Evolutionary conservation across 2,797 vertebrate species (phyloP).

Genomic region (Aulostomus chinensis): DNA sequence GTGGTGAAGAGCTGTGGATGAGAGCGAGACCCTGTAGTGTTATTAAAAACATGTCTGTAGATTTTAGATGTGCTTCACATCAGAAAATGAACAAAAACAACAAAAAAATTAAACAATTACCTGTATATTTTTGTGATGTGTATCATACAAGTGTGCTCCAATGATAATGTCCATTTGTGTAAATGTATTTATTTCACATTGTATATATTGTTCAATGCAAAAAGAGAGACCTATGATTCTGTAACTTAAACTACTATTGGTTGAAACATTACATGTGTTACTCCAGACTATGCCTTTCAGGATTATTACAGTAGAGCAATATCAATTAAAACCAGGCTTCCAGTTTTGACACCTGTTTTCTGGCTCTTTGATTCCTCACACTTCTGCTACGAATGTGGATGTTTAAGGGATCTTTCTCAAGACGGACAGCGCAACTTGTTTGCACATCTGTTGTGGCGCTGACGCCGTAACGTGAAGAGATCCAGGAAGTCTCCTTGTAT

Average conservation of each 20-base stretch:
- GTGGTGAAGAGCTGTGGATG: conserved; percentile 86
- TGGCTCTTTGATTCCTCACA: conserved; percentile 66
- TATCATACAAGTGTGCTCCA: conserved; percentile 99
- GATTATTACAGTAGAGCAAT: conserved; percentile 99
- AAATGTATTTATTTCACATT: conserved; percentile 99
- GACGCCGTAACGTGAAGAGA: no score
- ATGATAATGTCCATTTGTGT: conserved; percentile 99
- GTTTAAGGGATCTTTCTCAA: no score
- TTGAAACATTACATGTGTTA: conserved; percentile 98
- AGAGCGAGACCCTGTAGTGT: conserved; percentile 88
- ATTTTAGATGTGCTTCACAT: conserved; percentile 99
- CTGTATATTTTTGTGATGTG: conserved; percentile 99
- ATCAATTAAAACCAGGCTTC: conserved; percentile 99
- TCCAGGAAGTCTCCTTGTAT: no score
- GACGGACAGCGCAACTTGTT: no score
- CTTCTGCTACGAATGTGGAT: no score
- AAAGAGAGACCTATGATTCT: conserved; percentile 99
- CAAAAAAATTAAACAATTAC: conserved; percentile 81
- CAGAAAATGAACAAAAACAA: conserved; percentile 89
- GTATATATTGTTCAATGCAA: conserved; percentile 99
- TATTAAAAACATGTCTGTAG: conserved; percentile 94
- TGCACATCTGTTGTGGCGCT: no score
- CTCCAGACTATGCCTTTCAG: conserved; percentile 99
- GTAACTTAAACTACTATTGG: conserved; percentile 97
- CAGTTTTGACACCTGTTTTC: conserved; percentile 91